Evolutionary conservation across 2,888 invertebrate species (phyloP).

Genomic region (Nephrotoma guestfalica): DNA sequence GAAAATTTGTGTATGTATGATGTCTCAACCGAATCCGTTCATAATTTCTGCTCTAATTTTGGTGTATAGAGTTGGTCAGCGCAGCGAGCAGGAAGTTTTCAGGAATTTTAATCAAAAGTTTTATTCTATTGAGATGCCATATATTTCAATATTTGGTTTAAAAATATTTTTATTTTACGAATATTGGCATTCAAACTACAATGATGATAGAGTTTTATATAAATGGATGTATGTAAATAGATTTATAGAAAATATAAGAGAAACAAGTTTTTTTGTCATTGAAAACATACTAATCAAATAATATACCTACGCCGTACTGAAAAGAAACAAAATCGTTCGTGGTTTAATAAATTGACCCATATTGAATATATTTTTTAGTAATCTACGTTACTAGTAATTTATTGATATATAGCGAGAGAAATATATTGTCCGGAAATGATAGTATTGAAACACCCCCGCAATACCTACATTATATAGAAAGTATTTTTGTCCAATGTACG

Average conservation of each 20-base stretch:
- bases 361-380: not conserved
- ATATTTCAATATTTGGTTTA: not conserved
- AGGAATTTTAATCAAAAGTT: not conserved
- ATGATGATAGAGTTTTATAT: not conserved
- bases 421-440: not conserved
- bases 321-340: not conserved
- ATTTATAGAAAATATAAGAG: not conserved
- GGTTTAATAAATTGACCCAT: not conserved
- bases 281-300: not conserved
- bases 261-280: not conserved
- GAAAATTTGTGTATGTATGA: too few relatives aligned
- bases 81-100: too few relatives aligned
- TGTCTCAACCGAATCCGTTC: too few relatives aligned
- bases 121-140: not conserved
- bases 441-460: not conserved
- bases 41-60: too few relatives aligned
- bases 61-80: too few relatives aligned
- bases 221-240: not conserved
- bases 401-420: not conserved
- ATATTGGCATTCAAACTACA: not conserved
- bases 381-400: not conserved
- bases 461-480: not conserved
- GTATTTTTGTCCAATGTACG: not conserved
- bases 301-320: not conserved
- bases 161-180: not conserved